Evolutionary conservation across 2,888 invertebrate genomes (phyloP).

Genomic region (Megaustenia siamemsis): DNA sequence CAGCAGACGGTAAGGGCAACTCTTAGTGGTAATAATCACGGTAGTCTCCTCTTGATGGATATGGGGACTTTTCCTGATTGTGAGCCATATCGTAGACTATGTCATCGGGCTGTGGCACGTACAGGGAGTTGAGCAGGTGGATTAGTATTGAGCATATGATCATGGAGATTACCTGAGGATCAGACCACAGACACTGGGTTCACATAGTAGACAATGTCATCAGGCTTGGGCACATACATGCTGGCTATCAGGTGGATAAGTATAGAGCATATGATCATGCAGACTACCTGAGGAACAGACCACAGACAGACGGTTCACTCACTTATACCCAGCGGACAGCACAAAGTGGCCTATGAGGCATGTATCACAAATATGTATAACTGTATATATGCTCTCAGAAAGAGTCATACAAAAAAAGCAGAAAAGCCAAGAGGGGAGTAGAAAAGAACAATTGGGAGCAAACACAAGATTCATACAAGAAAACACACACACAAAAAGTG

Average conservation of each 20-base stretch:
- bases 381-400: too few species aligned
- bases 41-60: constrained; percentile 71
- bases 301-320: constrained; percentile 26
- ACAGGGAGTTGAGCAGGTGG: constrained; percentile 60
- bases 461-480: too few species aligned
- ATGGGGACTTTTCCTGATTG: constrained; percentile 75
- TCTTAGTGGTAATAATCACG: constrained; percentile 56
- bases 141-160: constrained; percentile 65
- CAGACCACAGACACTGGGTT: constrained; percentile 29
- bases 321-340: constrained; percentile 9
- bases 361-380: too few species aligned
- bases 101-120: constrained; percentile 67
- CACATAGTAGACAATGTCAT: constrained; percentile 40
- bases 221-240: constrained; percentile 27
- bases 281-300: constrained; percentile 63
- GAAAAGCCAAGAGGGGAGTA: too few species aligned
- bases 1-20: too few species aligned
- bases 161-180: constrained; percentile 66
- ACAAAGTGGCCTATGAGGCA: not conserved
- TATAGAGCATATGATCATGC: constrained; percentile 64
- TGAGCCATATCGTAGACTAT: constrained; percentile 77
- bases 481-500: too few species aligned
- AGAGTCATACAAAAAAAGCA: not conserved
- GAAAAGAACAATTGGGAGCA: not conserved
- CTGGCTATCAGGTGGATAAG: not conserved